phyloP scores from a whole-genome alignment of 1,140 invertebrate genomes.

The Drosophila nebulosa region DNA sequence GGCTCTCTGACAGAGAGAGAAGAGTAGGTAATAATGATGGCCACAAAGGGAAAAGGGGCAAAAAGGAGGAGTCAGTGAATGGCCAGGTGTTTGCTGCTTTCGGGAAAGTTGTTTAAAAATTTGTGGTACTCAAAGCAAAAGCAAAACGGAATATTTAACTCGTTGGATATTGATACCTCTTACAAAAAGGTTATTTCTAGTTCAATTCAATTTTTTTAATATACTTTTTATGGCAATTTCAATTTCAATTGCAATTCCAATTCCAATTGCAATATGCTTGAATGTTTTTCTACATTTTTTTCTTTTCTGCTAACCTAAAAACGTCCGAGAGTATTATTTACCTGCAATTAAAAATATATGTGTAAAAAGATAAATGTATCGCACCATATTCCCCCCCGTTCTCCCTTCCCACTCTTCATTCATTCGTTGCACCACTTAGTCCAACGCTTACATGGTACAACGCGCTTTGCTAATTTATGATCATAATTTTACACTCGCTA shows the following conservation, averaged over 20 bases:
- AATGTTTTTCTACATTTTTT: background rate
- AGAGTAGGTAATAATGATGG: too few species aligned
- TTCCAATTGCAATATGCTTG: background rate
- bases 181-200: background rate
- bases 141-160: background rate
- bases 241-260: conserved; percentile 34
- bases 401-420: background rate
- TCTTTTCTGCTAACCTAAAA: background rate
- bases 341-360: conserved; percentile 24
- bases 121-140: too few species aligned
- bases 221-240: too few species aligned
- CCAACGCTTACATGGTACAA: conserved; percentile 59
- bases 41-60: too few species aligned
- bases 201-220: conserved; percentile 28
- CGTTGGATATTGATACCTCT: too few species aligned
- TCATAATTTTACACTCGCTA: conserved; percentile 32
- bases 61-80: too few species aligned
- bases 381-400: background rate
- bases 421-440: conserved; percentile 36
- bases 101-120: conserved; percentile 38
- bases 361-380: background rate
- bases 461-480: conserved; percentile 51
- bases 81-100: background rate
- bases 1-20: background rate
- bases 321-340: conserved; percentile 14